Evolutionary conservation across 2,888 invertebrate species (phyloP), one percentile per base, ranked within the genome.

Genomic region (Macrosoma leucophasiata): DNA sequence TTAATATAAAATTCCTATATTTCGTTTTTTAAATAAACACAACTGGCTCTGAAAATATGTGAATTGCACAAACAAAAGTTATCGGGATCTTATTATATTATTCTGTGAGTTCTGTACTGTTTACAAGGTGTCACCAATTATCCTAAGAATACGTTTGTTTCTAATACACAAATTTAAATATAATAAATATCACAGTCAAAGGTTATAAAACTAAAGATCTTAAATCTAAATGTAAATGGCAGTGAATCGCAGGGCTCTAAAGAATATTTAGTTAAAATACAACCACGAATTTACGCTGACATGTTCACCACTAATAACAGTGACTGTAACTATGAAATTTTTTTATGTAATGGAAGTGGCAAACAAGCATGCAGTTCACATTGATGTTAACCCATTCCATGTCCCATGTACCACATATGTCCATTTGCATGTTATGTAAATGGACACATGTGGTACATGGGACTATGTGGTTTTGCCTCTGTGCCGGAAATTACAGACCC

Each of bases 161-260:
- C 77, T 79, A 79, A 73, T 77, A 78, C 78, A 78, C 72, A 69
- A 76, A 73, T 79, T 61, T 78, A 78, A 77, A n/a, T n/a, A n/a
- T n/a, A 69, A 81, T 81, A 81, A 82, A 79, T 84, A 84, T 84
- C 82, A 84, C 82, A 84, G 82, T 81, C 81, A 75, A 78, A 76
- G 69, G 73, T 81, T 76, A 78, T 62, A 76, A 58, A 76, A 74
- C 81, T 82, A 81, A 78, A 57, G 50, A 36, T 13, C 29, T 30
- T 72, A 73, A 52, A 41, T 58, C 74, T 76, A 78, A 64, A 60
- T 55, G 55, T 69, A 68, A 69, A 77, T 77, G 82, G 81, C 82
- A 84, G 79, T 81, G 72, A 72, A 67, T 74, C 69, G 65, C 65
- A 62, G 62, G 61, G 60, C 56, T 58, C 55, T 57, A 52, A 43